These are phyloP conservation scores for Odontamblyopus rebecca DNA, from an alignment of 2,797 vertebrate species.

Conservation along the genomic window DNA sequence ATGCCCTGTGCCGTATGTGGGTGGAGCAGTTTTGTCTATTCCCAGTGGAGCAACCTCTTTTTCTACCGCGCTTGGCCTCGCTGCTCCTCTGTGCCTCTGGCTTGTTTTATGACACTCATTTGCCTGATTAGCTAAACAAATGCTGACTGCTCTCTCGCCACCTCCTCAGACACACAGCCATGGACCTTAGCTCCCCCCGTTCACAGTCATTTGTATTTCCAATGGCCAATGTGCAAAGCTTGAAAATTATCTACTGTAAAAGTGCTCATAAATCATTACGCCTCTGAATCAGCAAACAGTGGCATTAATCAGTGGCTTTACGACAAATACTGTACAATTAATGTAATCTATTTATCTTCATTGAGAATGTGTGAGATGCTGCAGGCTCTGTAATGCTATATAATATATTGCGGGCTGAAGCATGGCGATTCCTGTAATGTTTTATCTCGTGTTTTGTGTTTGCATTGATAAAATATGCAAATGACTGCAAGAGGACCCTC, in stretches of 20 bases:
- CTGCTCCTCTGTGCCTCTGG: constrained; percentile 37
- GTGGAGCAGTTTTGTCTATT: constrained; percentile 31
- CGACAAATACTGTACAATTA: constrained; percentile 63
- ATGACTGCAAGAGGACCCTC: constrained; percentile 43
- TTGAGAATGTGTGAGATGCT: constrained; percentile 48
- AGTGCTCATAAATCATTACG: constrained; percentile 67
- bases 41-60: constrained; percentile 38
- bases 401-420: constrained; percentile 34
- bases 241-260: constrained; percentile 67
- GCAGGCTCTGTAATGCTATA: constrained; percentile 22
- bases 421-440: constrained; percentile 31
- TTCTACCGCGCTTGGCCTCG: constrained; percentile 33
- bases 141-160: constrained; percentile 38
- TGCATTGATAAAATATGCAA: constrained; percentile 50
- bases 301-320: constrained; percentile 67
- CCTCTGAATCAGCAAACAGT: constrained; percentile 61
- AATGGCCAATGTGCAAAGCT: constrained; percentile 49
- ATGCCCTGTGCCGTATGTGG: constrained; percentile 41
- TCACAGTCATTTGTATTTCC: constrained; percentile 20
- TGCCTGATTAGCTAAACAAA: constrained; percentile 76
- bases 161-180: constrained; percentile 31
- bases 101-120: constrained; percentile 68
- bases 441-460: constrained; percentile 34
- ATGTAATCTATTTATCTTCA: constrained; percentile 69
- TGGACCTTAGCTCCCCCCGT: constrained; percentile 19